A percentile compares a stretch with the other conserved stretches of the same genome.
These are phyloP conservation scores for Brachionus paranguensis DNA, from an alignment of 1,140 invertebrate genomes.

Conservation along the genomic window DNA sequence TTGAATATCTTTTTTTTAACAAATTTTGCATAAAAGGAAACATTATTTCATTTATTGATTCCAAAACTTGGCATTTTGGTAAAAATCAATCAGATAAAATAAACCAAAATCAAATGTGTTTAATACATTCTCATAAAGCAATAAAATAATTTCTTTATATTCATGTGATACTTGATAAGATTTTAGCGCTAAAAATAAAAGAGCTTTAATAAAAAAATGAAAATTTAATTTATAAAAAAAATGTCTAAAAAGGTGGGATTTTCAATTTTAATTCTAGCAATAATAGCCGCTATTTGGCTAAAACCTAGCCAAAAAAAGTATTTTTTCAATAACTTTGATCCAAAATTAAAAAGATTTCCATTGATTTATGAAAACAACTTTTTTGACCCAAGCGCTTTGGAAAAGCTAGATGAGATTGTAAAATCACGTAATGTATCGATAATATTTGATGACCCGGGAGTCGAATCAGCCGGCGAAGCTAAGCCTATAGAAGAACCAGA, in stretches of 20 bases:
- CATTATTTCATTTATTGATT: too few species aligned
- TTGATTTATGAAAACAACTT: slow-evolving; percentile 24
- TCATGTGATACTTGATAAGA: not conserved
- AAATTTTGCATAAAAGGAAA: too few species aligned
- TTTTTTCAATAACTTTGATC: not conserved
- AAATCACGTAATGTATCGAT: not conserved
- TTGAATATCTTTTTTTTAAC: too few species aligned
- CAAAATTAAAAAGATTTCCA: not conserved
- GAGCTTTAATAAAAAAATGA: not conserved
- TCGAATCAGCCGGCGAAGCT: slow-evolving; percentile 14
- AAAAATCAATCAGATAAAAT: too few species aligned
- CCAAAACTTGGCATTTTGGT: too few species aligned
- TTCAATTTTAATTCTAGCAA: not conserved
- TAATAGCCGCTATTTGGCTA: not conserved
- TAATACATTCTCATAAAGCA: not conserved
- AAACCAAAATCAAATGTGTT: too few species aligned
- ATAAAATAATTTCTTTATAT: not conserved
- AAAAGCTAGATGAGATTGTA: not conserved
- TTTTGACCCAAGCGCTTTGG: not conserved
- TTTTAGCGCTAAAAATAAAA: not conserved
- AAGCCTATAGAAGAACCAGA: not conserved
- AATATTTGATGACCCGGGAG: slow-evolving; percentile 10
- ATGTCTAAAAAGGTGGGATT: not conserved
- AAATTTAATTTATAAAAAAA: not conserved
- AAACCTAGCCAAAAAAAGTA: not conserved